Percentiles rank a stretch among this genome's conserved stretches.
Conservation (phyloP, 37 sponge, comb jelly and placozoan genomes). For the Aphrocallistes beatrix region DNA sequence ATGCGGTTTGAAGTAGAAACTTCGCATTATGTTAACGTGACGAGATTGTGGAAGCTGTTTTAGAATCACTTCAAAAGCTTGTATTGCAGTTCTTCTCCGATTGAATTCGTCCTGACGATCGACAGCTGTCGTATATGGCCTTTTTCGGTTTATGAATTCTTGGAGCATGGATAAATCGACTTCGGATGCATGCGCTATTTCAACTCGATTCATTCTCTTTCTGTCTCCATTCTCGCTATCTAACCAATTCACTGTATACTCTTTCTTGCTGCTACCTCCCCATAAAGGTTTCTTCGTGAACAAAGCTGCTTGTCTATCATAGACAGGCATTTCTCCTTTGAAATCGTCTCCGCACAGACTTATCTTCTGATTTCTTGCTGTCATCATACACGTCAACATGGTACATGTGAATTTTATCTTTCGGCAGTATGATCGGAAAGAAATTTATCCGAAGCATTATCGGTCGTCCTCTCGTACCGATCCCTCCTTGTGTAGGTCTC, state of each 20-base stretch:
- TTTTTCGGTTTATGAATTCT: neutral
- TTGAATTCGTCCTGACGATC: neutral
- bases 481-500: neutral
- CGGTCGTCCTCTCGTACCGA: neutral
- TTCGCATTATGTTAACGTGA: conserved; percentile 22
- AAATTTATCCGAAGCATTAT: neutral
- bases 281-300: neutral
- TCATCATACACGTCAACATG: neutral
- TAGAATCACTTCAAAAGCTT: conserved; percentile 41
- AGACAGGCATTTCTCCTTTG: neutral
- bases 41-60: conserved; percentile 18
- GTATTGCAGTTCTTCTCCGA: conserved; percentile 11
- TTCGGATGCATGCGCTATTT: neutral
- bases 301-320: conserved; percentile 1
- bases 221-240: neutral
- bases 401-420: neutral
- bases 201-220: neutral
- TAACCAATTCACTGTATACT: neutral
- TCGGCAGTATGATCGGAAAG: neutral
- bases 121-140: neutral
- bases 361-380: neutral
- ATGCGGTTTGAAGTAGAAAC: conserved; percentile 25
- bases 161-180: neutral
- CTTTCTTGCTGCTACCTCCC: neutral
- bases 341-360: neutral